Base-by-base conservation (phyloP, 2,888 invertebrate species). In the Aleiodes alternator region DNA sequence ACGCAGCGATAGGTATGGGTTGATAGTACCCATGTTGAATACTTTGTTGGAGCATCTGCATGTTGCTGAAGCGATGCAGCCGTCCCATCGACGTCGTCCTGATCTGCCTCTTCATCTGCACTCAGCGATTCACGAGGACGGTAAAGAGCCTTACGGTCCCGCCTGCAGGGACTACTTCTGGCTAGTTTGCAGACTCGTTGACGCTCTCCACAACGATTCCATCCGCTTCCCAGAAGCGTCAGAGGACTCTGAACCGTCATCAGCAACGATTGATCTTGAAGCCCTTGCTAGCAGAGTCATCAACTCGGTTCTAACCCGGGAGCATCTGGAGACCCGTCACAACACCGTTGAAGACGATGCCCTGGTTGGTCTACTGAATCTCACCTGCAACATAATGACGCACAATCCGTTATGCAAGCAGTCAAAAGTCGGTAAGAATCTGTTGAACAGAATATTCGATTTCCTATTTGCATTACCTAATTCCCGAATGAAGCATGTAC, bases 161-260 rank as follows among this genome's bases (percentile, higher is more conserved):
- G 97, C 97, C 0, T 98, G 97, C 86, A 91, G 97, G 7, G 98
- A 98, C 88, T 98, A 97, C 89, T 98, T 98, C 89, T 97, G 97
- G 97, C 91, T 98, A 4, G 92, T 97, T 12, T 96, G 97, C 80
- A 92, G 97, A 48, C 92, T 98, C 16, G 95, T 98, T 0, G 98
- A 98, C 84, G 96, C 96, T 1, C 87, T 97, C 38, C 95, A 96
- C 0, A 94, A 94, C 75, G 96, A 96, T 78, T 92, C 95, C 82
- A 93, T 96, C 38, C 94, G 94, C 91, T 92, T 92, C 81, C 92
- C 90, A 83, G 75, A 75, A 23, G 90, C 91, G 70, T 75, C 81
- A 4, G 93, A 91, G 69, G 92, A 92, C 75, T 90, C 92, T 0
- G 79, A 79, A 0, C 29, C 61, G 3, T 76, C 76, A 11, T 34